Conservation (phyloP, 2,888 invertebrate species). For the Lordiphosa fenestrarum region DNA sequence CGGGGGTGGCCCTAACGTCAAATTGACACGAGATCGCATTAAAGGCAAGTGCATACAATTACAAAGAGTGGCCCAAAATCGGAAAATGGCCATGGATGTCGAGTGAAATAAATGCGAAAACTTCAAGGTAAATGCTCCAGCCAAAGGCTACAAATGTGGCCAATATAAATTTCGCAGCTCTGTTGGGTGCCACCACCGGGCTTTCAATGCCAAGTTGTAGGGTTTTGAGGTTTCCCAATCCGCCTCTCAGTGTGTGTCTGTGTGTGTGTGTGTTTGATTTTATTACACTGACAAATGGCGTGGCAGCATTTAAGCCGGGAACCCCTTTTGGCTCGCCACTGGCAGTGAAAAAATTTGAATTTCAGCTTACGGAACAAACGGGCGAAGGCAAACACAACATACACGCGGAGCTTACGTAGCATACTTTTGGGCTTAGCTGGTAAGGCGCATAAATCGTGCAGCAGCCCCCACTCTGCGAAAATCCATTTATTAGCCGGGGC, state of each 20-base stretch:
- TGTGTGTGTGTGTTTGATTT: constrained; percentile 66
- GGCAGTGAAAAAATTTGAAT: constrained; percentile 67
- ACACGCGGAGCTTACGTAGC: constrained; percentile 61
- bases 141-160: constrained; percentile 68
- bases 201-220: constrained; percentile 31
- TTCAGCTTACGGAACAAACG: constrained; percentile 61
- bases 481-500: constrained; percentile 70
- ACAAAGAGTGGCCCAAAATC: constrained; percentile 65
- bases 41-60: constrained; percentile 72
- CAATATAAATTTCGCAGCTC: constrained; percentile 63
- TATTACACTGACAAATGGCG: constrained; percentile 75
- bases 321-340: constrained; percentile 41
- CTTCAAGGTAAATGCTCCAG: constrained; percentile 66
- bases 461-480: constrained; percentile 19
- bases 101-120: constrained; percentile 73
- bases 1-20: constrained; percentile 18
- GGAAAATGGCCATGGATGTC: constrained; percentile 34
- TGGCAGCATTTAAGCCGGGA: constrained; percentile 66
- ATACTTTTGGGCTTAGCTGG: constrained; percentile 70
- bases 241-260: not conserved
- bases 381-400: constrained; percentile 12
- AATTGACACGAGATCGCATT: constrained; percentile 69
- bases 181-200: constrained; percentile 14
- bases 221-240: constrained; percentile 61
- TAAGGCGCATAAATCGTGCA: constrained; percentile 73